A percentile compares a stretch with the other conserved stretches of the same genome.
These are phyloP conservation scores for Apeira syringaria DNA, from an alignment of 2,888 invertebrate species.

Conservation along the genomic window DNA sequence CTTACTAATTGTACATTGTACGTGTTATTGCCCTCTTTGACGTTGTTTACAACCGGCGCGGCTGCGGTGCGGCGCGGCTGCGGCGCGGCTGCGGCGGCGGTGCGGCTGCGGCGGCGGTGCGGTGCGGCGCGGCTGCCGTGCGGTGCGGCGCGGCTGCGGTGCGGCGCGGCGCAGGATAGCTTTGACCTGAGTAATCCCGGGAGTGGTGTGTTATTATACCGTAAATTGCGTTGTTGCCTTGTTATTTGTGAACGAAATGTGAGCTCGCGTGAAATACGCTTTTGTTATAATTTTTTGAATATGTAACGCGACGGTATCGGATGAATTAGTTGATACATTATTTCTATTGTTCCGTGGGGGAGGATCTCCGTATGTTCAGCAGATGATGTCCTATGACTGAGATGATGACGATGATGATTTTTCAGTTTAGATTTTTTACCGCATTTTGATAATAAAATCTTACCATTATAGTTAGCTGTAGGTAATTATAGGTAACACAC, in stretches of 20 bases:
- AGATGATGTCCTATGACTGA: no score
- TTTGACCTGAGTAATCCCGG: slow-evolving; percentile 29
- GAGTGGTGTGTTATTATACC: slow-evolving; percentile 27
- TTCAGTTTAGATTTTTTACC: not conserved
- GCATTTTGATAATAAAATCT: no score
- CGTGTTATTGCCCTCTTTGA: slow-evolving; percentile 21
- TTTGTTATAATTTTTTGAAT: slow-evolving; percentile 21
- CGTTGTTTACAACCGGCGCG: slow-evolving; percentile 23
- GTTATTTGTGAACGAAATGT: slow-evolving; percentile 17
- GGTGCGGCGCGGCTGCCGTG: no score
- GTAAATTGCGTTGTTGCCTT: slow-evolving; percentile 31
- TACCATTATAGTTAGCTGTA: no score
- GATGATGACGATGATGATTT: no score
- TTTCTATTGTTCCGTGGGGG: not conserved
- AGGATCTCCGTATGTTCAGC: no score
- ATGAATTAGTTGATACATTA: slow-evolving; percentile 14
- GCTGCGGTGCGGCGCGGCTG: no score
- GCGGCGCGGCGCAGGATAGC: no score
- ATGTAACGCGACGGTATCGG: slow-evolving; percentile 13
- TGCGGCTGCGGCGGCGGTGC: no score
- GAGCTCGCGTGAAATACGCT: slow-evolving; percentile 16
- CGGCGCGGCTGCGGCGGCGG: no score
- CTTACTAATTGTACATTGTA: slow-evolving; percentile 10
- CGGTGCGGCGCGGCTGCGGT: no score
- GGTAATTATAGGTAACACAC: no score